These are phyloP conservation scores for Leptura quadrifasciata DNA, from an alignment of 2,888 invertebrate species.

Conservation along the genomic window DNA sequence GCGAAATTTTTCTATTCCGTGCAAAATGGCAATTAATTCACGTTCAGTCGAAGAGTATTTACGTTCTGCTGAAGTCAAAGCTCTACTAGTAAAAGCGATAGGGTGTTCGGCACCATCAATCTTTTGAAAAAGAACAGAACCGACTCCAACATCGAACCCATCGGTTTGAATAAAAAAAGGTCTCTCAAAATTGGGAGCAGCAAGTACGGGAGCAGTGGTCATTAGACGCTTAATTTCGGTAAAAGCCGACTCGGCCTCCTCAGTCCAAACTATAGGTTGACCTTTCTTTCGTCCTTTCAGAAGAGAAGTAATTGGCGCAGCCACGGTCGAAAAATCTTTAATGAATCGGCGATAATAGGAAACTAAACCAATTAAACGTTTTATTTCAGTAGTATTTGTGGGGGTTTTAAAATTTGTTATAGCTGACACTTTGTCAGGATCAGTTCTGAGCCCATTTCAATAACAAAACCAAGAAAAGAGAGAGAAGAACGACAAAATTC, in stretches of 20 bases:
- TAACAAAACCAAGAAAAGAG: no score
- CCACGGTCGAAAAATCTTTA: conserved; percentile 42
- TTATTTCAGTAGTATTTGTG: no score
- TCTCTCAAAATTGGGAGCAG: conserved; percentile 49
- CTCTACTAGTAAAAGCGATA: conserved; percentile 45
- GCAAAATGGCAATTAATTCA: conserved; percentile 54
- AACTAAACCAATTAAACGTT: no score
- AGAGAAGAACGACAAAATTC: no score
- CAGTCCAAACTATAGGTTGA: conserved; percentile 50
- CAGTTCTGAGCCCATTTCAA: no score
- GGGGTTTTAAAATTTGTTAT: no score
- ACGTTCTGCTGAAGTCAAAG: conserved; percentile 46
- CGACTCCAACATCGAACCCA: conserved; percentile 54
- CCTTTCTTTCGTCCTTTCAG: conserved; percentile 48
- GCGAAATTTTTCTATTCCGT: conserved; percentile 56
- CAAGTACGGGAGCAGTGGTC: conserved; percentile 48
- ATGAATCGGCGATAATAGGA: conserved; percentile 41
- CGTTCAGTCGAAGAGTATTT: conserved; percentile 55
- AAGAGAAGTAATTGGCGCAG: conserved; percentile 46
- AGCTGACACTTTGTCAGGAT: no score
- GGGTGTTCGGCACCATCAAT: conserved; percentile 45
- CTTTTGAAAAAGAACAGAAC: conserved; percentile 42
- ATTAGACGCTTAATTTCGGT: conserved; percentile 47
- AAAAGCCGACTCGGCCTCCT: conserved; percentile 47
- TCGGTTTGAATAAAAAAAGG: conserved; percentile 50